Conservation (phyloP, 2,888 invertebrate species). For the Leucophenga montana region DNA sequence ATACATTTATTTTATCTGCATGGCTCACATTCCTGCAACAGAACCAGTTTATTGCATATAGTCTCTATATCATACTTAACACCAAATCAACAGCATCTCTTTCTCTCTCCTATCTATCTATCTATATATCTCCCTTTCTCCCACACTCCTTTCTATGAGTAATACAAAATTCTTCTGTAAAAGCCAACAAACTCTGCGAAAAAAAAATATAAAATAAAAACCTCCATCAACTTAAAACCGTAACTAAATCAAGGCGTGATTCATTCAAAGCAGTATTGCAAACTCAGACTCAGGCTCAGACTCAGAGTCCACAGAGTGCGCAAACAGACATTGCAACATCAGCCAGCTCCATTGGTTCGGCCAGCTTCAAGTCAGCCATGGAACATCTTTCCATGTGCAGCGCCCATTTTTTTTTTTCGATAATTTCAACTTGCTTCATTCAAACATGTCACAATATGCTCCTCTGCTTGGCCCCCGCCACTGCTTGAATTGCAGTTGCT, state of each 20-base stretch:
- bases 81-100: no score
- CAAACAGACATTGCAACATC: not conserved
- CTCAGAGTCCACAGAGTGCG: not conserved
- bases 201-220: not conserved
- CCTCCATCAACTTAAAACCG: conserved; percentile 14
- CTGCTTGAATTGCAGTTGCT: not conserved
- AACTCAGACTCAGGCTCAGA: conserved; percentile 5
- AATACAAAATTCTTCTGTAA: not conserved
- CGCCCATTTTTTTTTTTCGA: no score
- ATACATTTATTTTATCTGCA: no score
- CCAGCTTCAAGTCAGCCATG: no score
- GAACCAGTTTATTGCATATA: conserved; percentile 9
- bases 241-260: conserved; percentile 22
- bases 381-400: no score
- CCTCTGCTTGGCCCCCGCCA: not conserved
- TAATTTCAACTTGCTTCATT: conserved; percentile 10
- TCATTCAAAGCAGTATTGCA: conserved; percentile 19
- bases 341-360: not conserved
- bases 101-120: conserved; percentile 39
- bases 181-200: conserved; percentile 17
- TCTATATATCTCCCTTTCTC: conserved; percentile 48
- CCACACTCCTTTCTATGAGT: conserved; percentile 7
- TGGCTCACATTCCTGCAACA: conserved; percentile 2
- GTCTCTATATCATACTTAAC: no score
- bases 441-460: conserved; percentile 21